Conservation (phyloP, 2,797 vertebrate species). For the Coracias cyanogaster region DNA sequence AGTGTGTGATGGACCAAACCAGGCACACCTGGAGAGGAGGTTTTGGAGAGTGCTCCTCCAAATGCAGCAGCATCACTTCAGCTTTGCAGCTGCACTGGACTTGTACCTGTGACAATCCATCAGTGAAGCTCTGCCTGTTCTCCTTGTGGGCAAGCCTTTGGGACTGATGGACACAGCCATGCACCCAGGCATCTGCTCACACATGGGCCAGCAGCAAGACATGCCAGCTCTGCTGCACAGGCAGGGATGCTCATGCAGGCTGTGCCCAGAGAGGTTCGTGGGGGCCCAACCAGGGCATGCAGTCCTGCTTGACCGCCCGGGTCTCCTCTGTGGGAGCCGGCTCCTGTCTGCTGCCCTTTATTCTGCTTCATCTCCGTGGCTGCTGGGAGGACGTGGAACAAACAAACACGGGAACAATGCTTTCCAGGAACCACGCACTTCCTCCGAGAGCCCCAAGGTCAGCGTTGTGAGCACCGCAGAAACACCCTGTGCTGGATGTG, state of each 20-base stretch:
- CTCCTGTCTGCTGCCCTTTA: background rate
- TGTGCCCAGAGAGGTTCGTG: accelerated
- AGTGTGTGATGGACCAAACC: background rate
- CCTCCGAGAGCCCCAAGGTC: background rate
- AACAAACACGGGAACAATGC: slow-evolving; percentile 5
- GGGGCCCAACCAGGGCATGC: background rate
- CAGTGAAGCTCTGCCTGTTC: background rate
- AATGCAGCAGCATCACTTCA: accelerated
- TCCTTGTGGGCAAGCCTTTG: accelerated
- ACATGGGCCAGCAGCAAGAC: accelerated
- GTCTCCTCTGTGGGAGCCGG: background rate
- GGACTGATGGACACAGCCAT: accelerated
- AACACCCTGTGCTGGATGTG: accelerated
- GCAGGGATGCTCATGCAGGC: background rate
- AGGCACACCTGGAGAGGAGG: background rate
- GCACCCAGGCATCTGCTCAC: background rate
- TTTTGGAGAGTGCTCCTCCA: accelerated
- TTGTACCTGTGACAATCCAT: accelerated
- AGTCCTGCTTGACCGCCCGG: accelerated
- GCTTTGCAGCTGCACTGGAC: background rate
- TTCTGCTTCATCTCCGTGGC: background rate
- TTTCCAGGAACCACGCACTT: slow-evolving; percentile 36
- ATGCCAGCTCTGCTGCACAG: accelerated
- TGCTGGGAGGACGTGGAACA: background rate
- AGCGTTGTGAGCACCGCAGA: background rate